Conservation (phyloP, 2,113 vertebrate genomes). For the Charadrius vociferus region DNA sequence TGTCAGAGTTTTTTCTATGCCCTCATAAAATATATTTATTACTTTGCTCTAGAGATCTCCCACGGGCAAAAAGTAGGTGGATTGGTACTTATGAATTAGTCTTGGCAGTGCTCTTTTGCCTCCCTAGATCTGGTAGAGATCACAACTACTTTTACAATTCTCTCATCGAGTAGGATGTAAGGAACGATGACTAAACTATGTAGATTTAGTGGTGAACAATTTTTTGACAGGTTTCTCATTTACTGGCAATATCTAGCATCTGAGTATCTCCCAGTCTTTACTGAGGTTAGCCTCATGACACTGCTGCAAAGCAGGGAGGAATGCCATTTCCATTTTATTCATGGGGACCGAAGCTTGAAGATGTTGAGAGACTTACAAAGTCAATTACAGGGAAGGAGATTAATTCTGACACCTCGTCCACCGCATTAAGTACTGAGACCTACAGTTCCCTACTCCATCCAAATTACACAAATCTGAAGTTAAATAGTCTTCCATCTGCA, state of each 20-base stretch:
- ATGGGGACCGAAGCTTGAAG: background rate
- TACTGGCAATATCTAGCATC: background rate
- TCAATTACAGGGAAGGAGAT: constrained; percentile 30
- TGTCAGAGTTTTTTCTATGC: background rate
- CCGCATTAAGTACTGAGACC: background rate
- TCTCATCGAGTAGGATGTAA: constrained; percentile 36
- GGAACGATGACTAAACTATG: constrained; percentile 39
- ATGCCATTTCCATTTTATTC: background rate
- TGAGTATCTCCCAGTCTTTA: background rate
- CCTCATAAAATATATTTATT: constrained; percentile 11
- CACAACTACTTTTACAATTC: constrained; percentile 6
- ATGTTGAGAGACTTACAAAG: constrained; percentile 25
- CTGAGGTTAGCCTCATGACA: background rate
- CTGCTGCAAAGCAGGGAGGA: background rate
- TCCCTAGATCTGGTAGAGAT: constrained; percentile 6
- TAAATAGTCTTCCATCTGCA: constrained; percentile 28
- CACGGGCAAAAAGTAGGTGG: constrained; percentile 17
- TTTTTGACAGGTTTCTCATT: constrained; percentile 46
- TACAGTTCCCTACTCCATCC: background rate
- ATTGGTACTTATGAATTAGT: constrained; percentile 19
- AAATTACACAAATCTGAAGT: constrained; percentile 17
- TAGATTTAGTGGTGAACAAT: constrained; percentile 2
- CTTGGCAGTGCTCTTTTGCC: constrained; percentile 22
- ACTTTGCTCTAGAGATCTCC: constrained; percentile 22
- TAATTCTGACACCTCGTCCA: constrained; percentile 41